Evolutionary conservation across 2,888 invertebrate genomes (phyloP).

Genomic region (Halocaridina rubra): DNA sequence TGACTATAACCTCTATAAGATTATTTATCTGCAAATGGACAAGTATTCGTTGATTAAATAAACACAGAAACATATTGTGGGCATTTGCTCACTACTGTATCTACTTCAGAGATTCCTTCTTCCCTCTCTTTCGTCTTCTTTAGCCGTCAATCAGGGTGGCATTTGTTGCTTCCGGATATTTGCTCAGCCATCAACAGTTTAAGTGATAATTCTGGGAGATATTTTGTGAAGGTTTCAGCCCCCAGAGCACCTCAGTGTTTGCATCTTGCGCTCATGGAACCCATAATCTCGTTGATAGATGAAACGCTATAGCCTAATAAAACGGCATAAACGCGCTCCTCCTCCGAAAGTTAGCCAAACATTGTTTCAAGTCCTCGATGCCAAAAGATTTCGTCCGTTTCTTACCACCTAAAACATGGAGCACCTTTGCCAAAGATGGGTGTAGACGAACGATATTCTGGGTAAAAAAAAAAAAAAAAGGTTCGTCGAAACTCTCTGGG

Average conservation of each 20-base stretch:
- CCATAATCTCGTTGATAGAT: constrained; percentile 50
- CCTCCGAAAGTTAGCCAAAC: constrained; percentile 46
- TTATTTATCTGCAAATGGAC: not conserved
- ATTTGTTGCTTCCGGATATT: too few relatives aligned
- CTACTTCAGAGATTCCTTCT: too few relatives aligned
- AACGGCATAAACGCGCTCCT: constrained; percentile 48
- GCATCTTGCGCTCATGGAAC: constrained; percentile 33
- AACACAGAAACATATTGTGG: too few relatives aligned
- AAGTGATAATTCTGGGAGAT: constrained; percentile 40
- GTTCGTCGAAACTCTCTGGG: constrained; percentile 24
- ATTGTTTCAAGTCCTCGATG: constrained; percentile 16
- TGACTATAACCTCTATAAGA: not conserved
- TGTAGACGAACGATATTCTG: not conserved
- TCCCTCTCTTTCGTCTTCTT: not conserved
- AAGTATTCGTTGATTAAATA: too few relatives aligned
- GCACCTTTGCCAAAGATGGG: not conserved
- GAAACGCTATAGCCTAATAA: constrained; percentile 60
- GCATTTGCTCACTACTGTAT: too few relatives aligned
- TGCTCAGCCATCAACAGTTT: constrained; percentile 48
- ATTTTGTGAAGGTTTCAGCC: constrained; percentile 18
- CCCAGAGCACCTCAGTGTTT: constrained; percentile 3
- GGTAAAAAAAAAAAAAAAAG: too few relatives aligned
- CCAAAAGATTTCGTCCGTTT: too few relatives aligned
- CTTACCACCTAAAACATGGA: not conserved
- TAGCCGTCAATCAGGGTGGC: not conserved